Percentiles rank a stretch among this genome's conserved stretches.
These are phyloP conservation scores for Sphecodes monilicornis DNA, from an alignment of 2,888 invertebrate species.

Conservation along the genomic window DNA sequence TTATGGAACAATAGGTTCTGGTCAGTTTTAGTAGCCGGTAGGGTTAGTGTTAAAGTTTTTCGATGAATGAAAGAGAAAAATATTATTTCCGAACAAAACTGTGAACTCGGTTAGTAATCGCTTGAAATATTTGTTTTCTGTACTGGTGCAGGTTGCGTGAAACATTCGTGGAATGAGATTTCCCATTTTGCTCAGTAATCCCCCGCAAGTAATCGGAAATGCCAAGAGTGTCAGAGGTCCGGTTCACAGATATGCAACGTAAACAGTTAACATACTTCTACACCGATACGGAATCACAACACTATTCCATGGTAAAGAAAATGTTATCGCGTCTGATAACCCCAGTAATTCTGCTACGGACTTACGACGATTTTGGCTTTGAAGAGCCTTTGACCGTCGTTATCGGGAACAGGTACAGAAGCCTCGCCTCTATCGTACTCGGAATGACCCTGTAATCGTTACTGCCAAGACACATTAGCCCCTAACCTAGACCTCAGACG, in stretches of 20 bases:
- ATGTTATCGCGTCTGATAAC: background rate
- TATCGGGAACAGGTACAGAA: background rate
- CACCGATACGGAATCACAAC: background rate
- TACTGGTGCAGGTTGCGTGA: background rate
- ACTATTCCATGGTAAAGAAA: background rate
- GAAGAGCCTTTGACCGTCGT: conserved; percentile 1
- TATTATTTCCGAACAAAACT: no score
- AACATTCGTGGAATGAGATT: background rate
- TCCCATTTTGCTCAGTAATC: background rate
- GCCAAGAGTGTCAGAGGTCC: background rate
- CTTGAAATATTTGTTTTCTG: background rate
- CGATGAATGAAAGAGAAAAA: no score
- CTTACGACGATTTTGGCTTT: background rate
- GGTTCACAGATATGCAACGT: background rate
- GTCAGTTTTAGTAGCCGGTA: no score
- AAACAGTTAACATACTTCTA: background rate
- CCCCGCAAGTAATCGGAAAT: background rate
- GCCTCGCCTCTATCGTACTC: background rate
- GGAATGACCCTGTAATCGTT: conserved; percentile 10
- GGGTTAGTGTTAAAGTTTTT: no score
- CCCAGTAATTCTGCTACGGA: background rate
- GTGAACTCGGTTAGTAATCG: background rate
- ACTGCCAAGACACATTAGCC: conserved; percentile 12
- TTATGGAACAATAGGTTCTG: no score
- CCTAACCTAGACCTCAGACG: conserved; percentile 9